These are phyloP conservation scores for Drosophila lutescens DNA, from an alignment of 2,888 invertebrate genomes.

Conservation along the genomic window DNA sequence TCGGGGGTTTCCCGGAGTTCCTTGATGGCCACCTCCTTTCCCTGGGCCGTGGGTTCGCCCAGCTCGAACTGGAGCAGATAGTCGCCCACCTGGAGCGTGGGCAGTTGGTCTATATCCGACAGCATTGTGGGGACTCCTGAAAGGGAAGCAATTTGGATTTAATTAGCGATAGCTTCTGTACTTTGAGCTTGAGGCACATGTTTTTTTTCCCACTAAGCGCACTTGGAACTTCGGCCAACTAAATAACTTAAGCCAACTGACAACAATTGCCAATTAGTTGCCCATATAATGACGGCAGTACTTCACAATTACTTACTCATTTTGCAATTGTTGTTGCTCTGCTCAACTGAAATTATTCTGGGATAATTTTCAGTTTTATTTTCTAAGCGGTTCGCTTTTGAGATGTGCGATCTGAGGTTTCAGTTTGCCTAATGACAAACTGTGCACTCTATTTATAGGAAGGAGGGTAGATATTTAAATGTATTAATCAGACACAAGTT, in stretches of 20 bases:
- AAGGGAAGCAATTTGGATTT: conserved; percentile 12
- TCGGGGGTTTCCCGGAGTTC: conserved; percentile 91
- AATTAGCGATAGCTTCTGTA: conserved; percentile 24
- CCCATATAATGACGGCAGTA: conserved; percentile 28
- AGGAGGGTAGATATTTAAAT: conserved; percentile 24
- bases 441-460: conserved; percentile 39
- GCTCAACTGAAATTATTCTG: conserved; percentile 22
- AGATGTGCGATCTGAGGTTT: conserved; percentile 25
- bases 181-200: conserved; percentile 20
- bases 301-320: conserved; percentile 75
- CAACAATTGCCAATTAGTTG: conserved; percentile 45
- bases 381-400: conserved; percentile 1
- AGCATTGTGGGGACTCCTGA: conserved; percentile 90
- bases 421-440: conserved; percentile 39
- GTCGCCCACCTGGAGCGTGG: conserved; percentile 88
- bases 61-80: conserved; percentile 87
- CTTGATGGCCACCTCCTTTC: conserved; percentile 88
- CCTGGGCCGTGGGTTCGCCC: conserved; percentile 87
- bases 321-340: conserved; percentile 49
- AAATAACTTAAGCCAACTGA: conserved; percentile 14
- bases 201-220: background rate
- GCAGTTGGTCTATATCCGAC: conserved; percentile 88
- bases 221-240: conserved; percentile 17
- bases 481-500: conserved; percentile 22
- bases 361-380: conserved; percentile 9